These are phyloP conservation scores for Tenebrio molitor DNA, from an alignment of 1,140 invertebrate genomes.

Conservation along the genomic window DNA sequence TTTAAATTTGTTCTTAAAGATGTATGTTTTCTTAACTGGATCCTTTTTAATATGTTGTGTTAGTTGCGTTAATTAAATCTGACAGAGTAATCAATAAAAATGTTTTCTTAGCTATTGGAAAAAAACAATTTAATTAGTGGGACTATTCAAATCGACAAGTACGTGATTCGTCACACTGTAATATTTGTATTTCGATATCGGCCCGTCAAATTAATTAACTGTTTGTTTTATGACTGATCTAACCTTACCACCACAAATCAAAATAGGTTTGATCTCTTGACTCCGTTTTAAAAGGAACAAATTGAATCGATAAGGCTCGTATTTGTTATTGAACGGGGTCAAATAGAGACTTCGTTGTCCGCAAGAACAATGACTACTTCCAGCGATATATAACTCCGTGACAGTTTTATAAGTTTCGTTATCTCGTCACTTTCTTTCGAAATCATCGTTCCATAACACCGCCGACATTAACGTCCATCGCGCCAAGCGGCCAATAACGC, in stretches of 20 bases:
- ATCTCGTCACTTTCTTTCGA: conserved; percentile 6
- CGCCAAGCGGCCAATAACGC: not conserved
- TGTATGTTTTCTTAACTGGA: too few species aligned
- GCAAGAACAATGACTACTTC: not conserved
- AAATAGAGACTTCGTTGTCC: not conserved
- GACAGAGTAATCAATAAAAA: too few species aligned
- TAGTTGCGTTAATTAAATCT: too few species aligned
- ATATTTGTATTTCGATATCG: not conserved
- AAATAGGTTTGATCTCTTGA: conserved; percentile 1
- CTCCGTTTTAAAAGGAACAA: conserved; percentile 15
- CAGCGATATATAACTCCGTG: not conserved
- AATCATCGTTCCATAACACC: not conserved
- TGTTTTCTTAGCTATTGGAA: too few species aligned
- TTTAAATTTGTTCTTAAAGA: too few species aligned
- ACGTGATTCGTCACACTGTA: too few species aligned
- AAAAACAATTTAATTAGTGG: too few species aligned
- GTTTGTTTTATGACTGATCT: conserved; percentile 4
- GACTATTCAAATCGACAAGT: too few species aligned
- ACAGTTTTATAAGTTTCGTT: not conserved
- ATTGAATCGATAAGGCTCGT: conserved; percentile 21
- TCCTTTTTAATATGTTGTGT: too few species aligned
- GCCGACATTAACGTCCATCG: not conserved
- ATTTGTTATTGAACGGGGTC: conserved; percentile 16
- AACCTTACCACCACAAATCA: not conserved
- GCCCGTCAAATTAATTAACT: conserved; percentile 27